Evolutionary conservation across 2,888 invertebrate species (phyloP).

Genomic region (Lamellibrachia columna): DNA sequence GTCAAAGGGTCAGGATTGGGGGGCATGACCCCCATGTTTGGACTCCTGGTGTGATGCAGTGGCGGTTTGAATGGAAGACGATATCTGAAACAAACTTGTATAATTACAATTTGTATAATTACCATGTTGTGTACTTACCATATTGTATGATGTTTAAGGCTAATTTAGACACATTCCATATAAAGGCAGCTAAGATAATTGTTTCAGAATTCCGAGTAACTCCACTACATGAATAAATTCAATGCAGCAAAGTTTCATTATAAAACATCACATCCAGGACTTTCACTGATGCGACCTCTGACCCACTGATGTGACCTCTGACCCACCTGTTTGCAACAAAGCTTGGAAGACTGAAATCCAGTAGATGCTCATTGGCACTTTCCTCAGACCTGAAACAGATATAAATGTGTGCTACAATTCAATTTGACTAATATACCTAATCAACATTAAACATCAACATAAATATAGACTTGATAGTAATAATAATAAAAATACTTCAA

Average conservation of each 20-base stretch:
- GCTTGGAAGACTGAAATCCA: conserved; percentile 41
- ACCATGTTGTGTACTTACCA: too few relatives aligned
- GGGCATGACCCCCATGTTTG: conserved; percentile 46
- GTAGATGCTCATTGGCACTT: background rate
- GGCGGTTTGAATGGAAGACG: conserved; percentile 56
- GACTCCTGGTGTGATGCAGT: conserved; percentile 54
- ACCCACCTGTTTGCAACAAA: conserved; percentile 42
- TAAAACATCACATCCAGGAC: background rate
- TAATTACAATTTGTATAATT: background rate
- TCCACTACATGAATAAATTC: background rate
- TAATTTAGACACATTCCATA: too few relatives aligned
- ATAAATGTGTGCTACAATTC: background rate
- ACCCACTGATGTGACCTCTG: background rate
- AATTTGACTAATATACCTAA: too few relatives aligned
- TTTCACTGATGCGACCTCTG: background rate
- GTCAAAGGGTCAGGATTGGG: conserved; percentile 50
- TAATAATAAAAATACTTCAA: too few relatives aligned
- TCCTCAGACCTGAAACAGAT: background rate
- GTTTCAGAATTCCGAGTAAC: background rate
- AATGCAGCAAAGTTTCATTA: background rate
- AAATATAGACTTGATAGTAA: too few relatives aligned
- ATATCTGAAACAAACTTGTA: conserved; percentile 44
- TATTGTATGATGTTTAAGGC: background rate
- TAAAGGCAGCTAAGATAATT: too few relatives aligned
- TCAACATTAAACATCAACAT: too few relatives aligned